Evolutionary conservation across 2,888 invertebrate species (phyloP), one percentile per base, ranked within the genome.

Genomic region (Pterostichus niger): DNA sequence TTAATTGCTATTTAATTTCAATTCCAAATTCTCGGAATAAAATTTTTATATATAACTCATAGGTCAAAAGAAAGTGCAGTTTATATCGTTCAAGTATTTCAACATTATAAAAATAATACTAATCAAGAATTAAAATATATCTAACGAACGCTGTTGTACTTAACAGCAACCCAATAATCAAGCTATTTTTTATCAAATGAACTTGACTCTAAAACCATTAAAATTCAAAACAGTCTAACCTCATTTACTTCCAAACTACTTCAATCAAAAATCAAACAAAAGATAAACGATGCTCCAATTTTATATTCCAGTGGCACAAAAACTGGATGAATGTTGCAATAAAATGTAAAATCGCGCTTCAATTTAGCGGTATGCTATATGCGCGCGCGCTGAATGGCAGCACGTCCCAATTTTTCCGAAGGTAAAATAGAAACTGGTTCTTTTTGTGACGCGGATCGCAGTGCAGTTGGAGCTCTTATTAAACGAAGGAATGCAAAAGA

Each of bases 401-500:
- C 44, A 10, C 68, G 68, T 68, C 68, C n/a, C 17, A 17, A 64
- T 33, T 35, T 75, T 46, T 52, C 73, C 11, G 52, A 46, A 71
- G 44, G 52, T 75, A 75, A 64, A 64, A 75, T 52, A 49, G 52
- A 52, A 75, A 75, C 73, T 52, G 40, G 73, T 75, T 64, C 17
- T 64, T 64, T 33, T 31, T 64, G n/a, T 13, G 33, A 35, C 4
- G n/a, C 15, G 56, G 56, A 56, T 56, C 17, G 56, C 15, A 13
- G 2, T 75, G 73, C 73, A 75, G 24, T 52, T 46, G 40, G 40
- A 46, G 73, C 52, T 52, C 52, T 75, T 75, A 75, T 75, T 49
- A 75, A 75, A 75, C 31, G 31, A n/a, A 52, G 52, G 73, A 75
- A 75, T 75, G 73, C 73, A 75, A 75, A 75, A 75, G 73, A 75